Base-by-base conservation (phyloP, 2,113 vertebrate species). In the Craseonycteris thonglongyai region DNA sequence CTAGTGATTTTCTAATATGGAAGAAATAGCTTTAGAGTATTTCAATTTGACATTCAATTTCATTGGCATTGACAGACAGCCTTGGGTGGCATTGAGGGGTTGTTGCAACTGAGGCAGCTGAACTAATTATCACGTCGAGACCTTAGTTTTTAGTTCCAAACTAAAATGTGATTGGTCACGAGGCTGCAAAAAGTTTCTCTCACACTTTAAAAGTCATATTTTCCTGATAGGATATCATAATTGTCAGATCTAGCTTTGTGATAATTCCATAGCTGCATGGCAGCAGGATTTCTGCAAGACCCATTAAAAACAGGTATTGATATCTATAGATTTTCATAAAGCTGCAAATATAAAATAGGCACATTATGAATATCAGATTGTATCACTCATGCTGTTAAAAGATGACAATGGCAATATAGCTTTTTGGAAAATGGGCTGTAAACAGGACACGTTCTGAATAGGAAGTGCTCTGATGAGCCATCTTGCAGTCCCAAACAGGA, bases 271-370 rank as follows among this genome's bases (percentile, higher is more conserved):
- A 71, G 61, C 40, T 45, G 65, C 59, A 75, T 47, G 78, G 92
- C 92, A 95, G 94, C 58, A 28, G 95, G 95, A 96, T 96, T 97
- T 95, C 76, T 79, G 95, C 85, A 92, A 97, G 95, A 97, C 96
- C 97, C 97, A 97, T 97, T 97, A 97, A 96, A 97, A 95, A 79
- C 85, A 94, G 95, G 96, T 96, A 96, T 94, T 97, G 97, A 96
- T 97, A 97, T 97, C 97, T 96, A 97, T 96, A 97, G 96, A 97
- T 97, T 97, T 97, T 97, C 96, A 97, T 96, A 97, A 97, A 97
- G 90, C 97, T 85, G 88, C 82, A 97, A 94, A 96, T 96, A 93
- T 95, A 97, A 97, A 97, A 94, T 95, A 93, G 95, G 85, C 88
- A 94, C 86, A 96, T 97, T 95, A 95, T 97, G 95, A 96, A 97